phyloP scores from a whole-genome alignment of 2,113 vertebrate species.

The Eleginops maclovinus region DNA sequence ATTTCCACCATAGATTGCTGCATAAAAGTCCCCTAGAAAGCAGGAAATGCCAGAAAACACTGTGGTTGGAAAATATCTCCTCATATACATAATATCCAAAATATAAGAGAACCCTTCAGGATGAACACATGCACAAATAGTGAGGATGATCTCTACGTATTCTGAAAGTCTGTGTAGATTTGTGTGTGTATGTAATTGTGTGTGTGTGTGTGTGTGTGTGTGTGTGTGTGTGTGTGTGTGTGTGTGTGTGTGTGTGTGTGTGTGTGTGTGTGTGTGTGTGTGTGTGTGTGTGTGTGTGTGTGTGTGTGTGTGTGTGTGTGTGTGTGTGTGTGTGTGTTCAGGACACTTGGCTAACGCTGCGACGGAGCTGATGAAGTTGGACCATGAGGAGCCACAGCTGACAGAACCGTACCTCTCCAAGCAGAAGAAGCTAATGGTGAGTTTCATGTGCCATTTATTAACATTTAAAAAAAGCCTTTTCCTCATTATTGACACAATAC shows the following conservation, averaged over 20 bases:
- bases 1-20: no score
- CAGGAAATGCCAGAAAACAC: background rate
- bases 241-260: no score
- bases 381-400: conserved; percentile 95
- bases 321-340: conserved; percentile 64
- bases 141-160: background rate
- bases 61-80: background rate
- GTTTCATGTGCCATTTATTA: background rate
- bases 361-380: conserved; percentile 95
- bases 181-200: no score
- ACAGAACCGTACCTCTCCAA: conserved; percentile 99
- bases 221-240: no score
- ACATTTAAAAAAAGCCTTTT: background rate
- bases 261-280: background rate
- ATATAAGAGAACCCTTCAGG: background rate
- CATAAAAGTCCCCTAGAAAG: no score
- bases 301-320: conserved; percentile 19
- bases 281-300: conserved; percentile 35
- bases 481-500: background rate
- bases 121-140: background rate
- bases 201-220: no score
- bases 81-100: background rate
- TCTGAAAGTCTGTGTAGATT: no score
- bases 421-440: conserved; percentile 99
- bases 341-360: conserved; percentile 96